Evolutionary conservation across 2,113 vertebrate genomes (phyloP).

Genomic region (Chaenogobius annularis): DNA sequence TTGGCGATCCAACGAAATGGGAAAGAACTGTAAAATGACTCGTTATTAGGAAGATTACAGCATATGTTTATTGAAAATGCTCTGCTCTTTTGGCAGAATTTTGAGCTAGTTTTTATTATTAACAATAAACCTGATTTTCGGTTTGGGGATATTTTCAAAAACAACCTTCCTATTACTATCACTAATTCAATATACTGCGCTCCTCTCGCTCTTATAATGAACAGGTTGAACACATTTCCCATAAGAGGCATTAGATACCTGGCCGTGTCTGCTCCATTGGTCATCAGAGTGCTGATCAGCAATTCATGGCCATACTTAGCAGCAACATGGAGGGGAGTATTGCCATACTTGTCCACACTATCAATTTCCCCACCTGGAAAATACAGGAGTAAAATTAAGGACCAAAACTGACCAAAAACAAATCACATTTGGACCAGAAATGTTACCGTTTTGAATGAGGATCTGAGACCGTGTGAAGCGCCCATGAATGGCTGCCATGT

Average conservation of each 20-base stretch:
- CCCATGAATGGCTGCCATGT: slow-evolving; percentile 97
- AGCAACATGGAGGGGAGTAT: slow-evolving; percentile 97
- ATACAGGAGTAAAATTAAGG: slow-evolving; percentile 4
- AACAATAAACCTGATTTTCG: neutral
- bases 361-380: slow-evolving; percentile 93
- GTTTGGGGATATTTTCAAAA: too few relatives aligned
- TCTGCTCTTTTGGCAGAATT: too few relatives aligned
- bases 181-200: neutral
- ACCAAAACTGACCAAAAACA: neutral
- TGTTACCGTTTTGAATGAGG: slow-evolving; percentile 94
- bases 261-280: slow-evolving; percentile 95
- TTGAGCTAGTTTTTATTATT: neutral
- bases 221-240: neutral
- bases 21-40: neutral
- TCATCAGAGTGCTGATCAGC: slow-evolving; percentile 97
- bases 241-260: slow-evolving; percentile 76
- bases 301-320: slow-evolving; percentile 98
- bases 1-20: neutral
- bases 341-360: slow-evolving; percentile 94
- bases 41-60: neutral
- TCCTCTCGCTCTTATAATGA: neutral
- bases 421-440: neutral
- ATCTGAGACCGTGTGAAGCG: slow-evolving; percentile 97
- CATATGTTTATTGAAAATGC: too few relatives aligned
- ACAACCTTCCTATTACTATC: too few relatives aligned